Base-by-base conservation (phyloP, 2,888 invertebrate species). In the Drosophila mettleri region DNA sequence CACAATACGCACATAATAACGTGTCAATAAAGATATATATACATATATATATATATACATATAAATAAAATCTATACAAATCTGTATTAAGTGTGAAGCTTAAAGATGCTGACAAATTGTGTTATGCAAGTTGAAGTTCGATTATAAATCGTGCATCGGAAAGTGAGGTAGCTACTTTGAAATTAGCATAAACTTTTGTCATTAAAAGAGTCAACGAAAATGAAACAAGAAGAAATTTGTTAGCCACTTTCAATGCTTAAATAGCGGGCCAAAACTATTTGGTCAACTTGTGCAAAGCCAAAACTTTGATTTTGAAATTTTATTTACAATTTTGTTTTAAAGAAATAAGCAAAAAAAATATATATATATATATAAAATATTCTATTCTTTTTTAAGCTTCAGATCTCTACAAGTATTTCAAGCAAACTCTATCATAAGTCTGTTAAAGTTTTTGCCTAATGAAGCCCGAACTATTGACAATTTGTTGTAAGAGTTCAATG, bases 51-150 rank as follows among this genome's bases (percentile, higher is more conserved):
- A 3, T 41, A 27, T 3, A 38, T 52, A 36, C 10, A 51, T 52
- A 27, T 14, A 34, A 18, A 53, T 18, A n/a, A n/a, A n/a, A n/a
- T 52, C 39, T 14, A 51, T 52, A 27, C 16, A 34, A 18, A 53
- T 18, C n/a, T 18, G 41, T 46, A 43, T 24, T 12, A 52, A 58
- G 54, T 52, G 39, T 53, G 57, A 62, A 52, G 20, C 24, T 22
- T 10, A 46, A 66, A 60, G 46, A 74, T 70, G 61, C 70, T 55
- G 67, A 63, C 68, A 63, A 72, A 63, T 66, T 72, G 46, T 38
- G 51, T 74, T 74, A 63, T 36, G 74, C 74, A 75, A 75, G 34
- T 46, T 24, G 27, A n/a, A n/a, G 38, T 59, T 33, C 36, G 43
- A 39, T 49, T 53, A 22, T 58, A 66, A 33, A 33, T 20, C 52